These are phyloP conservation scores for Odontothrips loti DNA, from an alignment of 2,888 invertebrate species.

Conservation along the genomic window DNA sequence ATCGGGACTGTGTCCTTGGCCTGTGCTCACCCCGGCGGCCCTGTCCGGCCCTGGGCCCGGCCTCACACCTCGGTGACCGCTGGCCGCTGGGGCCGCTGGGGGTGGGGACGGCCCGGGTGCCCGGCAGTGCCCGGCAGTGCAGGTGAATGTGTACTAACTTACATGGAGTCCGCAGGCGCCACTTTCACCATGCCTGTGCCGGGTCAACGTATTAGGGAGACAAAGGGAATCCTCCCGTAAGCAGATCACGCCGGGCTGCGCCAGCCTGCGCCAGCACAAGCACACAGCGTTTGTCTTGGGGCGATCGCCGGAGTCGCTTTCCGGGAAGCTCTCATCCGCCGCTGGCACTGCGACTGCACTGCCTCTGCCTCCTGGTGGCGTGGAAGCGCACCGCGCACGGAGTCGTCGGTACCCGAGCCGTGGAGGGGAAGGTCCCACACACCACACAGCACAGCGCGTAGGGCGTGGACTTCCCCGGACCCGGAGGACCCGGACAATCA, in stretches of 20 bases:
- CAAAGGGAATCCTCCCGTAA: conserved; percentile 6
- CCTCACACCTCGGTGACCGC: too few species aligned
- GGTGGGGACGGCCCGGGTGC: too few species aligned
- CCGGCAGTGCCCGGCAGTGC: too few species aligned
- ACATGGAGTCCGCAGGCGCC: background rate
- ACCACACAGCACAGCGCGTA: too few species aligned
- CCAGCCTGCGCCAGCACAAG: background rate
- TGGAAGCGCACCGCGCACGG: too few species aligned
- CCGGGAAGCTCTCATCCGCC: conserved; percentile 5
- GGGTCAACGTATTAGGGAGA: background rate
- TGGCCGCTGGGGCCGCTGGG: too few species aligned
- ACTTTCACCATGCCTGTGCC: background rate
- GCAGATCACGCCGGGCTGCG: background rate
- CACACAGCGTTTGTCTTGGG: background rate
- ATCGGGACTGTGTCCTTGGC: too few species aligned
- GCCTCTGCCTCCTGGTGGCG: background rate
- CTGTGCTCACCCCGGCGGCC: too few species aligned
- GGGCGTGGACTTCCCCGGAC: too few species aligned
- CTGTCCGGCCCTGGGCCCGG: too few species aligned
- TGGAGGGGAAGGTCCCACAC: background rate
- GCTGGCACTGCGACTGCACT: background rate
- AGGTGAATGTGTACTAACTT: too few species aligned
- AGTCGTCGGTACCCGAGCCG: background rate
- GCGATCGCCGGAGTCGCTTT: background rate
- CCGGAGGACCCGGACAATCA: too few species aligned